A percentile compares a stretch with the other conserved stretches of the same genome.
These are phyloP conservation scores for Leptocoma aspasia DNA, from an alignment of 2,113 vertebrate genomes.

Conservation along the genomic window DNA sequence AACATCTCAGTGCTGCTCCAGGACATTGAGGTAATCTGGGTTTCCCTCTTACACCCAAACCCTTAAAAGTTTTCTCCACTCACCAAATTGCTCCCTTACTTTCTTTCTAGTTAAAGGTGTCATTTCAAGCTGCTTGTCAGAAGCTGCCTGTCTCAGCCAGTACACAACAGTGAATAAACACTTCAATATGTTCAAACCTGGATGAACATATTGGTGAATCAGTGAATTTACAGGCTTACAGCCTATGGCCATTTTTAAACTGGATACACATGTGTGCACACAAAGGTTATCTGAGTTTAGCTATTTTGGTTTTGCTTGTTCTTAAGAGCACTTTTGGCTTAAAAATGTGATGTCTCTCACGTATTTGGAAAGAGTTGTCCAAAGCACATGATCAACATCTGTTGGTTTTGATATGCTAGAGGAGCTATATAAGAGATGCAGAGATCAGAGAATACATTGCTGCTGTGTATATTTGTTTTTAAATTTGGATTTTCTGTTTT, in stretches of 20 bases:
- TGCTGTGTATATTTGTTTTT: neutral
- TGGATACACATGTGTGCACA: accelerated
- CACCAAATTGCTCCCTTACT: neutral
- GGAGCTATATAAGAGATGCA: neutral
- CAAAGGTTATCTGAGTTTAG: neutral
- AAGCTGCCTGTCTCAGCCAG: neutral
- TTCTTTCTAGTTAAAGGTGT: neutral
- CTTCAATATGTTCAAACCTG: neutral
- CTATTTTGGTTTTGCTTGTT: neutral
- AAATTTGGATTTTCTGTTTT: neutral
- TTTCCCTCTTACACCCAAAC: neutral
- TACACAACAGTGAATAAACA: neutral
- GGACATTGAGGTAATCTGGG: neutral
- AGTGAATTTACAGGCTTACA: neutral
- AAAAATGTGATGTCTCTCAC: neutral
- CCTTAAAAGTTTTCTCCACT: neutral
- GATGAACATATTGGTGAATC: neutral
- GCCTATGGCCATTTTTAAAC: neutral
- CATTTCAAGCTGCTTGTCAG: neutral
- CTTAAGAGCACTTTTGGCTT: constrained; percentile 29
- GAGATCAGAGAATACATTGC: neutral
- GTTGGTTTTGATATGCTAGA: neutral
- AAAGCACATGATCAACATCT: constrained; percentile 7
- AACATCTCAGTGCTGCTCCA: neutral
- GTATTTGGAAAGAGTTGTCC: neutral